These are phyloP conservation scores for Athalia circularis DNA, from an alignment of 2,888 invertebrate genomes.

Conservation along the genomic window DNA sequence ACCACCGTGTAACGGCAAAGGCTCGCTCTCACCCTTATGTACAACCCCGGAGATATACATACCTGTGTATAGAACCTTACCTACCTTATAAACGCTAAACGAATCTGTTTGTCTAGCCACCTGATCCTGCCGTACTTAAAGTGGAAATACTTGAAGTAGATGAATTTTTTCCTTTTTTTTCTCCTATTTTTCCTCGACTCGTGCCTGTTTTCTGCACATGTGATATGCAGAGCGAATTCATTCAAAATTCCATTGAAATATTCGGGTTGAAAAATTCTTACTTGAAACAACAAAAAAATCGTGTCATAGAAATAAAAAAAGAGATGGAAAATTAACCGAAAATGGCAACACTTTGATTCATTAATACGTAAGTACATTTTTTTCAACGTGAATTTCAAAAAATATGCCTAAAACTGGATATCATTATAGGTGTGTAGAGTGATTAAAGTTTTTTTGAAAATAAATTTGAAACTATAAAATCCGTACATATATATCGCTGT, in stretches of 20 bases:
- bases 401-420: background rate
- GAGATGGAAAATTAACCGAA: too few species aligned
- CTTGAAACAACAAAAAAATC: too few species aligned
- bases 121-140: slow-evolving; percentile 21
- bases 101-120: slow-evolving; percentile 51
- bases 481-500: slow-evolving; percentile 7
- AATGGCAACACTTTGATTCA: too few species aligned
- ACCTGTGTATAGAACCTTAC: background rate
- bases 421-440: background rate
- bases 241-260: too few species aligned
- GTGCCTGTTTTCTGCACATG: background rate
- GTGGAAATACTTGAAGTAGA: background rate
- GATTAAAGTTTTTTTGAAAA: slow-evolving; percentile 36
- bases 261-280: too few species aligned
- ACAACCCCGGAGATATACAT: too few species aligned
- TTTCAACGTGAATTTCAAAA: too few species aligned
- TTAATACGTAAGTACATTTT: too few species aligned
- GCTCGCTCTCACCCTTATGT: background rate
- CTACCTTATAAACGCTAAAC: slow-evolving; percentile 49
- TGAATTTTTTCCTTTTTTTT: background rate
- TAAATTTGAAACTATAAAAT: slow-evolving; percentile 31
- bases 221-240: background rate
- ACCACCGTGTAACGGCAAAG: slow-evolving; percentile 46
- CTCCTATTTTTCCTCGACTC: slow-evolving; percentile 22
- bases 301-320: too few species aligned